A percentile compares a stretch with the other conserved stretches of the same genome.
Conservation (phyloP, 2,888 invertebrate species). For the Quadriops clusia region DNA sequence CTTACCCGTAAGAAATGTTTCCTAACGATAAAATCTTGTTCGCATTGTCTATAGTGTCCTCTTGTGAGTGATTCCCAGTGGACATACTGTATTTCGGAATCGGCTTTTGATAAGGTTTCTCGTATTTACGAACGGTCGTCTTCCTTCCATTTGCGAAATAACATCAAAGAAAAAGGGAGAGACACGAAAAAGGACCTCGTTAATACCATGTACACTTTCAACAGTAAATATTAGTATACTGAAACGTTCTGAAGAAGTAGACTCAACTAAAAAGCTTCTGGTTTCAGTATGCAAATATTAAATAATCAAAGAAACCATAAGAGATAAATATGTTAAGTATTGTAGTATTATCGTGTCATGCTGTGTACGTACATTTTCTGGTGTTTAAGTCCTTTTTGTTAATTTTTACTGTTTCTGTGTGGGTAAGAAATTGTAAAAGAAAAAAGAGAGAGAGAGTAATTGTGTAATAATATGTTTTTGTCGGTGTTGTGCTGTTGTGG, state of each 20-base stretch:
- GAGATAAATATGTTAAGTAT: background rate
- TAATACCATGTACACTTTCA: background rate
- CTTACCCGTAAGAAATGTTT: slow-evolving; percentile 64
- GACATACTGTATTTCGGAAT: slow-evolving; percentile 59
- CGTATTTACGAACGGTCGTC: slow-evolving; percentile 79
- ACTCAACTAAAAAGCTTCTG: background rate
- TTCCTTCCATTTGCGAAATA: slow-evolving; percentile 53
- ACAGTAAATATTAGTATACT: too few relatives aligned
- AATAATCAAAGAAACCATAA: slow-evolving; percentile 2
- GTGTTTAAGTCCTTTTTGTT: too few relatives aligned
- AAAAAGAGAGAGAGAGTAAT: slow-evolving; percentile 13
- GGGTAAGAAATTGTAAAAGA: too few relatives aligned
- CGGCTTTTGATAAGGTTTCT: slow-evolving; percentile 81
- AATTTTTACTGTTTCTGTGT: too few relatives aligned
- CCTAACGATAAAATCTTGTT: slow-evolving; percentile 74
- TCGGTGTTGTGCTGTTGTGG: too few relatives aligned
- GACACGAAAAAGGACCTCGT: slow-evolving; percentile 13
- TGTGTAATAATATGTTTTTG: slow-evolving; percentile 9
- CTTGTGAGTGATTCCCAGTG: slow-evolving; percentile 64
- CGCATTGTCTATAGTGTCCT: slow-evolving; percentile 69
- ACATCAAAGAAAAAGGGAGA: slow-evolving; percentile 18
- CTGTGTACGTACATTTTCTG: too few relatives aligned
- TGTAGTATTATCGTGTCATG: too few relatives aligned
- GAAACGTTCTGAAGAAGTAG: background rate
- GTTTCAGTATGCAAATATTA: background rate